Percentiles rank a stretch among this genome's conserved stretches.
phyloP scores from a whole-genome alignment of 2,888 invertebrate species.

The Uloborus plumipes region DNA sequence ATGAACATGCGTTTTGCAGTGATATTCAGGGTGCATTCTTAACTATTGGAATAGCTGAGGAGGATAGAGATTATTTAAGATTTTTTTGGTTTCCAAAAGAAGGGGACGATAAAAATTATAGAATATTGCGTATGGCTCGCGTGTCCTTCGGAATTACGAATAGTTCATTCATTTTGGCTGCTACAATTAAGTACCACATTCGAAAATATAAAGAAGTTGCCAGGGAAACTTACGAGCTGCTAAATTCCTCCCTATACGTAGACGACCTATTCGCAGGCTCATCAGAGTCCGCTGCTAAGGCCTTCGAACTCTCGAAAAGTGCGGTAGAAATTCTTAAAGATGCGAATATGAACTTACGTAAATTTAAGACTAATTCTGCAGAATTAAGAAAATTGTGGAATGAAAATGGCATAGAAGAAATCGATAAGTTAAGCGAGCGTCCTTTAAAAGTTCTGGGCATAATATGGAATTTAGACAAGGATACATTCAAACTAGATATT shows the following conservation, averaged over 20 bases:
- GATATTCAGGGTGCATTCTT: constrained; percentile 19
- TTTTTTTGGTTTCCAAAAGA: background rate
- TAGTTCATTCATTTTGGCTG: background rate
- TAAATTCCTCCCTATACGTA: background rate
- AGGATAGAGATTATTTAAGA: constrained; percentile 11
- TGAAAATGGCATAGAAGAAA: background rate
- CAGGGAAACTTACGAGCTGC: background rate
- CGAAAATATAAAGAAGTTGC: background rate
- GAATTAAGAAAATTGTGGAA: background rate
- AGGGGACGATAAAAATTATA: background rate
- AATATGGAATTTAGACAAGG: background rate
- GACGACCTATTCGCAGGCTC: background rate
- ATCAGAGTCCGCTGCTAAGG: background rate
- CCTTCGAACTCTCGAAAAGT: background rate
- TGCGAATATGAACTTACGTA: constrained; percentile 5
- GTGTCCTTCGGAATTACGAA: background rate
- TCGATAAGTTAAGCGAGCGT: too few species aligned
- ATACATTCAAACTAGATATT: background rate
- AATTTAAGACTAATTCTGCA: constrained; percentile 7
- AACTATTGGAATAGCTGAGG: constrained; percentile 1
- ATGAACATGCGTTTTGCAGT: constrained; percentile 10
- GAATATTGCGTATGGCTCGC: background rate
- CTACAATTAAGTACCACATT: background rate
- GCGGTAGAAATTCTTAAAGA: background rate
- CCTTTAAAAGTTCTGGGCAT: background rate